These are phyloP conservation scores for Merops nubicus DNA, from an alignment of 2,113 vertebrate species.

Conservation along the genomic window DNA sequence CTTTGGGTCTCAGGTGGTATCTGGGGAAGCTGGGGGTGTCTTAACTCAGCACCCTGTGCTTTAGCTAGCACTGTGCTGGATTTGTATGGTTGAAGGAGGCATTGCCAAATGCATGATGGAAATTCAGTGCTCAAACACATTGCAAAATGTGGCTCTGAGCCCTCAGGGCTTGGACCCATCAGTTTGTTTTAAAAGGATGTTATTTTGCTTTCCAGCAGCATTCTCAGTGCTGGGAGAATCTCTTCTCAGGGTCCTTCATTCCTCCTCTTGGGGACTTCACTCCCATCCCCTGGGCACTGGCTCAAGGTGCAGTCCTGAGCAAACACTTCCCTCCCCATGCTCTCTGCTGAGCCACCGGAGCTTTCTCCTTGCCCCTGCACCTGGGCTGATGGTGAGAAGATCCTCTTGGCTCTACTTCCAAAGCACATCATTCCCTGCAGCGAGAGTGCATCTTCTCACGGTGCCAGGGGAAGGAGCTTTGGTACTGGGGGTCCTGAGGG, in stretches of 20 bases:
- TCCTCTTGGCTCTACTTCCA: neutral
- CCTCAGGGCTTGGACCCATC: neutral
- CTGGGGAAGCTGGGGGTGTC: neutral
- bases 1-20: neutral
- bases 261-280: neutral
- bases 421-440: accelerated
- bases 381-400: neutral
- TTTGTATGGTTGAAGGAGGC: neutral
- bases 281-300: accelerated
- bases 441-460: accelerated
- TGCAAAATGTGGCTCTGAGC: neutral
- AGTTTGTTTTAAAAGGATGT: neutral
- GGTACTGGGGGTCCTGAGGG: accelerated
- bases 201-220: neutral
- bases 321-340: neutral
- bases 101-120: neutral
- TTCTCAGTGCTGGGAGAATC: neutral
- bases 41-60: accelerated
- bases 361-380: neutral
- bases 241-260: neutral
- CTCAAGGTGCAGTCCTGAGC: neutral
- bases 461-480: neutral
- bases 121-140: neutral
- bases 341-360: neutral
- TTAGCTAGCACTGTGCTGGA: neutral